Conservation (phyloP, 2,888 invertebrate species). For the Machimus rusticus region DNA sequence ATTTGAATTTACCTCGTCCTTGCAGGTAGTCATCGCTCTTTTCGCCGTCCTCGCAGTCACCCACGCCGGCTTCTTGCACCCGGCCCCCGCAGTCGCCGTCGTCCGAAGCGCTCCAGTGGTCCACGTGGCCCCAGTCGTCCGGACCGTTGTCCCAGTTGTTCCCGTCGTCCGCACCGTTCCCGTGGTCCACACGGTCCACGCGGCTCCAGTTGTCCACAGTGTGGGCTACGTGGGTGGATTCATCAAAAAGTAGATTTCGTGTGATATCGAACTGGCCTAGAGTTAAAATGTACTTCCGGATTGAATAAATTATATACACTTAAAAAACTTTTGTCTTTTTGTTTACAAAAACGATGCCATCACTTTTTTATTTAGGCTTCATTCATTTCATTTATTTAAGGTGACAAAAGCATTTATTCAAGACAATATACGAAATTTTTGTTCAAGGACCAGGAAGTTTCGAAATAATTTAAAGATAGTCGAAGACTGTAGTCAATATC, state of each 20-base stretch:
- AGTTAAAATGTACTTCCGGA: background rate
- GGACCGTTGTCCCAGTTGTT: background rate
- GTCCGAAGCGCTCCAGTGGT: background rate
- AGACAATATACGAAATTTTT: background rate
- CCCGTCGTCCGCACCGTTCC: constrained; percentile 2
- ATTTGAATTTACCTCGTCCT: background rate
- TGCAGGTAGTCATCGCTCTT: background rate
- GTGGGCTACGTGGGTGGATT: background rate
- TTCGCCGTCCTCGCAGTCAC: background rate
- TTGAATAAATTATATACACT: background rate
- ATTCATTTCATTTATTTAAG: background rate
- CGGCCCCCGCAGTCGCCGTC: background rate
- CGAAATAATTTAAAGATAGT: background rate
- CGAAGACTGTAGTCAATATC: background rate
- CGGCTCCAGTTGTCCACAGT: background rate
- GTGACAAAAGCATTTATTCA: background rate
- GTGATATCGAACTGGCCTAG: background rate
- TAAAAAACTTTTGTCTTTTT: background rate
- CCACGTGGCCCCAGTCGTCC: background rate
- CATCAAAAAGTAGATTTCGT: background rate
- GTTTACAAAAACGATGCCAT: background rate
- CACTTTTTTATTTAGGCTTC: background rate
- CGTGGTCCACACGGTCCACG: background rate
- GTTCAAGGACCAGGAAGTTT: background rate
- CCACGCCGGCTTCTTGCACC: constrained; percentile 8